Percentiles rank a stretch among this genome's conserved stretches.
These are phyloP conservation scores for Anorthoa munda DNA, from an alignment of 2,888 invertebrate genomes.

Conservation along the genomic window DNA sequence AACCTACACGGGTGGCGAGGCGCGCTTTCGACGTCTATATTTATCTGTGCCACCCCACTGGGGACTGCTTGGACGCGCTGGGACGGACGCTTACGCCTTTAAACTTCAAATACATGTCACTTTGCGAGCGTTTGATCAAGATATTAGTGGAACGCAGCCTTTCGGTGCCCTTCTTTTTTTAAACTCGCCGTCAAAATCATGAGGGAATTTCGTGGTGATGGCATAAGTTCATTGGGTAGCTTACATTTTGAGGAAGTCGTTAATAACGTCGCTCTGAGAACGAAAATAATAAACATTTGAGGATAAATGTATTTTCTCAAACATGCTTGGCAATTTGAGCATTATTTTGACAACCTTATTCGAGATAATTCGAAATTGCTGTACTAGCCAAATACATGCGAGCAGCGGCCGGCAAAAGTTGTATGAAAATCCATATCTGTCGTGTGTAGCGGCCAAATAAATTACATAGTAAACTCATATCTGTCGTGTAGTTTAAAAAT, in stretches of 20 bases:
- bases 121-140: conserved; percentile 61
- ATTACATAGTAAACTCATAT: no score
- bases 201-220: neutral
- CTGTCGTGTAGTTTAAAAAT: no score
- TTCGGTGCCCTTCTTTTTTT: conserved; percentile 57
- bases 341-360: no score
- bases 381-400: no score
- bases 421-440: no score
- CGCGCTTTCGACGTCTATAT: conserved; percentile 72
- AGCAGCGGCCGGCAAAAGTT: no score
- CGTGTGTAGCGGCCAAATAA: no score
- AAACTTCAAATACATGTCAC: conserved; percentile 68
- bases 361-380: no score
- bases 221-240: neutral
- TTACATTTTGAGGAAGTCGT: conserved; percentile 8
- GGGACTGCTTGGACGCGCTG: conserved; percentile 64
- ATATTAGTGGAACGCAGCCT: conserved; percentile 59
- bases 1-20: conserved; percentile 75
- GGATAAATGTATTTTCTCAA: no score
- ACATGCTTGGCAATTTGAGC: no score
- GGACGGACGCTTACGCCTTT: conserved; percentile 66
- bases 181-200: conserved; percentile 37
- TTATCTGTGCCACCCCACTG: conserved; percentile 65
- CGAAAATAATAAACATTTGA: no score
- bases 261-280: no score